A percentile compares a stretch with the other conserved stretches of the same genome.
Evolutionary conservation across 2,888 invertebrate genomes (phyloP).

Genomic region (Galerucella calmariensis): DNA sequence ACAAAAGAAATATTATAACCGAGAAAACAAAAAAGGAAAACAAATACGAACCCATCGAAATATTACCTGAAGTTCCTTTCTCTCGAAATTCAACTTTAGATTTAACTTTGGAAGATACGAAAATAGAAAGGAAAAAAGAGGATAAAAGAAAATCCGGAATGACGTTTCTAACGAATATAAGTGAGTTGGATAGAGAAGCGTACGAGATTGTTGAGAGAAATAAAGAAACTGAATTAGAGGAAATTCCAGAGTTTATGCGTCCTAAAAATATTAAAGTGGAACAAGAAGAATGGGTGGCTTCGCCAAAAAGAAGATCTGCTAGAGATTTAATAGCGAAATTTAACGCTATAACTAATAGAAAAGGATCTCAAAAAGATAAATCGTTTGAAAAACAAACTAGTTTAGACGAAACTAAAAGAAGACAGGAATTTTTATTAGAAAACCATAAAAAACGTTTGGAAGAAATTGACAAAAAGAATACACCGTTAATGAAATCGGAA

Average conservation of each 20-base stretch:
- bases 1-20: conserved; percentile 67
- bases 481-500: conserved; percentile 62
- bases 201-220: conserved; percentile 74
- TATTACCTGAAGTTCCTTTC: conserved; percentile 68
- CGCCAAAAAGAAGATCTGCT: conserved; percentile 62
- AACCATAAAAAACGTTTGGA: conserved; percentile 55
- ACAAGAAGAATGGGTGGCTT: conserved; percentile 55
- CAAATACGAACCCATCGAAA: conserved; percentile 60
- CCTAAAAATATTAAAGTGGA: conserved; percentile 56
- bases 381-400: conserved; percentile 58
- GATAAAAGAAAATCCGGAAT: conserved; percentile 71
- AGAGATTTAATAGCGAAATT: conserved; percentile 73
- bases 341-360: conserved; percentile 71
- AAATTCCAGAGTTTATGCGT: conserved; percentile 63
- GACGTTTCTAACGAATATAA: conserved; percentile 78
- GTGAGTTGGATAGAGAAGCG: conserved; percentile 83
- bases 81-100: conserved; percentile 65
- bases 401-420: conserved; percentile 52
- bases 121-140: conserved; percentile 57
- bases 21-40: conserved; percentile 55
- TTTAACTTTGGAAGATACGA: conserved; percentile 51
- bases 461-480: conserved; percentile 56
- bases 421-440: conserved; percentile 55
- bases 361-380: conserved; percentile 61
- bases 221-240: conserved; percentile 51